A percentile compares a stretch with the other conserved stretches of the same genome.
These are phyloP conservation scores for Morelia viridis DNA, from an alignment of 2,797 vertebrate species.

Conservation along the genomic window DNA sequence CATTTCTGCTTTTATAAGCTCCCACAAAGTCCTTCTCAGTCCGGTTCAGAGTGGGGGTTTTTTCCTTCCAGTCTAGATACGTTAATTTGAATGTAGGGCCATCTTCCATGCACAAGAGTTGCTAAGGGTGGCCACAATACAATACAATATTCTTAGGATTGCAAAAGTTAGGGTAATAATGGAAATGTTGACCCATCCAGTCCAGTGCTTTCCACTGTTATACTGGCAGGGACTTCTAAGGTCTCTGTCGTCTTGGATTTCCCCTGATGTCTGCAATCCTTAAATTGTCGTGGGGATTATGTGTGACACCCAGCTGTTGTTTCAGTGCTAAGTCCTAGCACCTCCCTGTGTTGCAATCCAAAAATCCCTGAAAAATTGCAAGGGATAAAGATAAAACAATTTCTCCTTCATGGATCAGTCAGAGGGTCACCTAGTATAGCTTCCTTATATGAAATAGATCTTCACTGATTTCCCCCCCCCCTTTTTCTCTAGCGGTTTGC, in stretches of 20 bases:
- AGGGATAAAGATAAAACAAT: neutral
- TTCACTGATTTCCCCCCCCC: neutral
- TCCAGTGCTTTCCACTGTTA: neutral
- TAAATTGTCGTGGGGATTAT: neutral
- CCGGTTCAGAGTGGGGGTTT: neutral
- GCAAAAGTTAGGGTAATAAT: too few species aligned
- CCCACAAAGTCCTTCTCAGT: neutral
- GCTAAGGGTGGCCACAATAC: neutral
- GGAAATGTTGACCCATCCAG: neutral
- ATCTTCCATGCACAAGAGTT: neutral
- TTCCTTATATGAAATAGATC: neutral
- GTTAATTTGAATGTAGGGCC: neutral
- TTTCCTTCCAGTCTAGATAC: neutral
- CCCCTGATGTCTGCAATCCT: neutral
- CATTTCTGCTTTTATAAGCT: neutral
- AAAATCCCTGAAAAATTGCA: neutral
- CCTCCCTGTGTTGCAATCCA: neutral
- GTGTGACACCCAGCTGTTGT: neutral
- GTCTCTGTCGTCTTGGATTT: neutral
- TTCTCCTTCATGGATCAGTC: neutral
- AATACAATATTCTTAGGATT: too few species aligned
- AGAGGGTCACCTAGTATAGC: neutral
- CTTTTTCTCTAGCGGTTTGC: slow-evolving; percentile 81
- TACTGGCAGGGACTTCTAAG: neutral
- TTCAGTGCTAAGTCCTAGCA: neutral